A percentile compares a stretch with the other conserved stretches of the same genome.
Evolutionary conservation across 2,888 invertebrate species (phyloP).

Genomic region (Argyra leucocephala): DNA sequence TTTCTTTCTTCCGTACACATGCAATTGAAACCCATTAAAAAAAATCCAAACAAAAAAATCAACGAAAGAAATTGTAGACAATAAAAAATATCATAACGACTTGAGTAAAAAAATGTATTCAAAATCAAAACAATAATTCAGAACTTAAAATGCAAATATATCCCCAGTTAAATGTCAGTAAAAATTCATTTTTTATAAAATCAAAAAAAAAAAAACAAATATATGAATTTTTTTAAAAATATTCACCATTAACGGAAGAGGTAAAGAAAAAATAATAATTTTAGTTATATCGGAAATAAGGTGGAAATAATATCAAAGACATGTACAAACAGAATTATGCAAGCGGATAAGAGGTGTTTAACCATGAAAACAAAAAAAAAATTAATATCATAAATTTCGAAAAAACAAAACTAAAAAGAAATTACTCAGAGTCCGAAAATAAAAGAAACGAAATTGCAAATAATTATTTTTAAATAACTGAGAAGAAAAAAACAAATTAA

Average conservation of each 20-base stretch:
- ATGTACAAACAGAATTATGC: background rate
- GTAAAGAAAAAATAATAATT: background rate
- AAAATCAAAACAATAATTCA: background rate
- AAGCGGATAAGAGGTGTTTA: conserved; percentile 2
- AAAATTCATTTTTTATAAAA: background rate
- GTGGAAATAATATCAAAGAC: conserved; percentile 3
- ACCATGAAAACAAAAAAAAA: background rate
- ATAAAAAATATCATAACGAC: background rate
- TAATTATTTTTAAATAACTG: too few relatives aligned
- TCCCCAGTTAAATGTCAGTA: background rate
- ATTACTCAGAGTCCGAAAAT: too few relatives aligned
- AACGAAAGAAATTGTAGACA: background rate
- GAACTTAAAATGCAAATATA: background rate
- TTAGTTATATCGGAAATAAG: conserved; percentile 1
- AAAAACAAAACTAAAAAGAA: too few relatives aligned
- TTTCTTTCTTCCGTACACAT: background rate
- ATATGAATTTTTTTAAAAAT: background rate
- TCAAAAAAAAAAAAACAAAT: background rate
- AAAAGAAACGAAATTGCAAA: too few relatives aligned
- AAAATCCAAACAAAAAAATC: background rate
- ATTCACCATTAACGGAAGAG: background rate
- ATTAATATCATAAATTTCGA: background rate
- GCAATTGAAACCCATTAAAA: background rate
- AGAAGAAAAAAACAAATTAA: too few relatives aligned
- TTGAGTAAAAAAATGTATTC: background rate